Conservation (phyloP, 2,797 vertebrate genomes). For the Cottoperca gobio region DNA sequence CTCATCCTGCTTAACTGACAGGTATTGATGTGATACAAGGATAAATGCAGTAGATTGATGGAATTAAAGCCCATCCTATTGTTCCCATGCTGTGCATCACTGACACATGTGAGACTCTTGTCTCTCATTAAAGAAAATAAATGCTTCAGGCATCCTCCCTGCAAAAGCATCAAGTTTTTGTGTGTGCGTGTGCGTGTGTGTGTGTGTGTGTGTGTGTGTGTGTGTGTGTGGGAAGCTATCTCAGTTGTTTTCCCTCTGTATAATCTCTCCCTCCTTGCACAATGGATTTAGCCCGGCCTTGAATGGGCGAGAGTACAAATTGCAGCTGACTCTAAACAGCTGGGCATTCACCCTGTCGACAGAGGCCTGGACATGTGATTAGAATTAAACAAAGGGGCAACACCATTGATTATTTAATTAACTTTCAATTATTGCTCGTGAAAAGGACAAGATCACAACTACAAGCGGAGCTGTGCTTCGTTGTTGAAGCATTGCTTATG, state of each 20-base stretch:
- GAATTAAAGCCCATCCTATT: conserved; percentile 81
- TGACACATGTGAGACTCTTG: conserved; percentile 82
- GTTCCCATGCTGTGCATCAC: conserved; percentile 80
- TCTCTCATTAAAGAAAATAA: conserved; percentile 85
- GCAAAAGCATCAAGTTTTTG: conserved; percentile 61
- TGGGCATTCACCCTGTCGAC: conserved; percentile 63
- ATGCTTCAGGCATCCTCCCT: conserved; percentile 77
- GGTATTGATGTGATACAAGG: conserved; percentile 81
- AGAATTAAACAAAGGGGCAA: conserved; percentile 63
- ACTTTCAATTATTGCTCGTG: conserved; percentile 65
- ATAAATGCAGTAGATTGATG: conserved; percentile 80
- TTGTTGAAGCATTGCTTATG: conserved; percentile 52
- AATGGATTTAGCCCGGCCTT: conserved; percentile 75
- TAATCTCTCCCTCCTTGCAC: conserved; percentile 75
- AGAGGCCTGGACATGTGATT: conserved; percentile 67
- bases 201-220: conserved; percentile 20
- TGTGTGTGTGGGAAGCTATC: conserved; percentile 67
- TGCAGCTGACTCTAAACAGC: conserved; percentile 64
- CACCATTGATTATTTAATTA: conserved; percentile 78
- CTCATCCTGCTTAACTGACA: conserved; percentile 74
- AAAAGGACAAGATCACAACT: conserved; percentile 56
- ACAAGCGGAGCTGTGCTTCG: conserved; percentile 32
- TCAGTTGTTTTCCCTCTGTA: conserved; percentile 72
- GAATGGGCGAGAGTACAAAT: conserved; percentile 66
- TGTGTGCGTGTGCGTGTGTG: conserved; percentile 13